A percentile compares a stretch with the other conserved stretches of the same genome.
Evolutionary conservation across 2,888 invertebrate genomes (phyloP).

Genomic region (Drosophila mimetica): DNA sequence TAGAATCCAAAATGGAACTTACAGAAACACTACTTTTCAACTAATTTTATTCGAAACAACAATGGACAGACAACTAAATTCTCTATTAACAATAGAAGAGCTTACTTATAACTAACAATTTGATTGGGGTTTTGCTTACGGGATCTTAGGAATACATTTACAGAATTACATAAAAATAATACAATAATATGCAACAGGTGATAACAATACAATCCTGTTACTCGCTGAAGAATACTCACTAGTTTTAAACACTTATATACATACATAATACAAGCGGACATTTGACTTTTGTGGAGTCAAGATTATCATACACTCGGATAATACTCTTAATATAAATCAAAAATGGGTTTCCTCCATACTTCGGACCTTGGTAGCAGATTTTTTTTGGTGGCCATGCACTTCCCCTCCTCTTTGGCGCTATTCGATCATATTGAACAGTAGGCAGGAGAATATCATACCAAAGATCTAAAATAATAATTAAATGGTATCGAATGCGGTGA

Average conservation of each 20-base stretch:
- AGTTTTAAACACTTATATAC: constrained; percentile 38
- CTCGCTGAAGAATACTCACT: constrained; percentile 39
- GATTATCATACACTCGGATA: constrained; percentile 54
- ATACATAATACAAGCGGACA: constrained; percentile 52
- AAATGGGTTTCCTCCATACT: constrained; percentile 40
- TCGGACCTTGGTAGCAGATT: constrained; percentile 2
- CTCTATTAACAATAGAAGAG: constrained; percentile 29
- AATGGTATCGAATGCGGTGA: too few species aligned
- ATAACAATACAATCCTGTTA: constrained; percentile 48
- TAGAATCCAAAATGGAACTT: too few species aligned
- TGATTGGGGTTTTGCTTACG: constrained; percentile 14
- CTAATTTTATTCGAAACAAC: constrained; percentile 43
- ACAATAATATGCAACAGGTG: constrained; percentile 55
- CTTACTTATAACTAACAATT: constrained; percentile 38
- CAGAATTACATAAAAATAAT: constrained; percentile 44
- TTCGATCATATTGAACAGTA: constrained; percentile 93
- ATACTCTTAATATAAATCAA: constrained; percentile 62
- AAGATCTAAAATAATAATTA: constrained; percentile 87
- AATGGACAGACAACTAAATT: constrained; percentile 37
- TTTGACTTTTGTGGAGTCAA: constrained; percentile 14
- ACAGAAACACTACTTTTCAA: neutral
- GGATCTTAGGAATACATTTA: constrained; percentile 47
- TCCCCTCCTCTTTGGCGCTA: constrained; percentile 77
- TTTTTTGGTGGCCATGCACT: constrained; percentile 6
- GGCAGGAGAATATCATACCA: constrained; percentile 93